Conservation (phyloP, 2,113 vertebrate species). For the Pelmatolapia mariae region DNA sequence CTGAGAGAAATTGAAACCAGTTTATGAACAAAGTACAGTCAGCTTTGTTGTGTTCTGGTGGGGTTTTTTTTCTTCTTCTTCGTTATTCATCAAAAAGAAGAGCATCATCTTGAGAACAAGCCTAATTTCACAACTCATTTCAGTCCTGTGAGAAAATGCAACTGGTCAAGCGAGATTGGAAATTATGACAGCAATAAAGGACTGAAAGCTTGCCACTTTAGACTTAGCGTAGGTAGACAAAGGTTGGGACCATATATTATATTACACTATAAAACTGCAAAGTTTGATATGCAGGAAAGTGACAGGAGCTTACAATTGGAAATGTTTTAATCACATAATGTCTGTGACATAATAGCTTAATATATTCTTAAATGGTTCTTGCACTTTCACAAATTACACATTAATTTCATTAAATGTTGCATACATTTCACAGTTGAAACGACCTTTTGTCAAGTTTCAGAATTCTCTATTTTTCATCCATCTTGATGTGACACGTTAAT, state of each 20-base stretch:
- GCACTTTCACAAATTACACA: background rate
- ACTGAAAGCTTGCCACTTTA: slow-evolving; percentile 19
- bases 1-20: background rate
- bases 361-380: background rate
- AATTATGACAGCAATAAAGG: slow-evolving; percentile 47
- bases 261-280: background rate
- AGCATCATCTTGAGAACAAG: background rate
- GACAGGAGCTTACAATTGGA: background rate
- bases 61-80: background rate
- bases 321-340: background rate
- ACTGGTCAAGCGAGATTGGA: slow-evolving; percentile 25
- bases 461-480: background rate
- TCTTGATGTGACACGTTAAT: background rate
- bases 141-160: slow-evolving; percentile 14
- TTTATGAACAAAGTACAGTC: background rate
- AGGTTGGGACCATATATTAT: background rate
- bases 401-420: background rate
- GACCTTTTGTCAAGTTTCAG: background rate
- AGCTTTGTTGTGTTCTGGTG: background rate
- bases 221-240: slow-evolving; percentile 14
- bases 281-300: background rate
- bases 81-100: background rate
- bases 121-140: slow-evolving; percentile 13
- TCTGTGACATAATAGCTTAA: background rate
- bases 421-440: background rate